Conservation (phyloP, 2,113 vertebrate species). For the Carettochelys insculpta region DNA sequence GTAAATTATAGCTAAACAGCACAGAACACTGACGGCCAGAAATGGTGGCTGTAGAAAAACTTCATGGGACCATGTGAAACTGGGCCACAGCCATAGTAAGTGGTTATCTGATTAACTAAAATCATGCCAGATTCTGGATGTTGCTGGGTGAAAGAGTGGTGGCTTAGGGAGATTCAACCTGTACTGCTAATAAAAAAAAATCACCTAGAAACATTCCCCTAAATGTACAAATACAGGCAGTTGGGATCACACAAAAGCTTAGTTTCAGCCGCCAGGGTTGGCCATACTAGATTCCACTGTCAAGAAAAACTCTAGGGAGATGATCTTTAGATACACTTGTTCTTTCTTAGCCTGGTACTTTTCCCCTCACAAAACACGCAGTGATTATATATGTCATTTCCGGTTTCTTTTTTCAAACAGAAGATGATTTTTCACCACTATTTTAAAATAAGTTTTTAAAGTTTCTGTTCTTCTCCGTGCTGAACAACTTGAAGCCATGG, state of each 20-base stretch:
- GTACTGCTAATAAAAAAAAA: conserved; percentile 38
- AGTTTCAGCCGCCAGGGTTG: conserved; percentile 36
- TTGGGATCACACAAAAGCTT: conserved; percentile 46
- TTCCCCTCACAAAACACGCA: neutral
- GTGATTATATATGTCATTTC: neutral
- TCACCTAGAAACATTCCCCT: too few species aligned
- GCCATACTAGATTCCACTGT: conserved; percentile 43
- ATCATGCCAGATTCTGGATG: too few species aligned
- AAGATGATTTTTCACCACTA: conserved; percentile 51
- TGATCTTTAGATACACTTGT: conserved; percentile 50
- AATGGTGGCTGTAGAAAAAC: too few species aligned
- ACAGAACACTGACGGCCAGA: too few species aligned
- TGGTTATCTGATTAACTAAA: too few species aligned
- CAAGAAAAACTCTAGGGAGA: conserved; percentile 40
- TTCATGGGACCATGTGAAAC: too few species aligned
- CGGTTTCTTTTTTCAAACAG: conserved; percentile 31
- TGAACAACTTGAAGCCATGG: conserved; percentile 42
- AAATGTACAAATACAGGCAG: neutral
- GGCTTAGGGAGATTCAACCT: too few species aligned
- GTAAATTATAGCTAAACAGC: too few species aligned
- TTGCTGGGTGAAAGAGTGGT: too few species aligned
- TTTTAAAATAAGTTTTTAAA: conserved; percentile 60
- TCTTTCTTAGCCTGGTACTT: conserved; percentile 42
- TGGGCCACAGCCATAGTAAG: too few species aligned
- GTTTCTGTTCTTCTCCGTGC: conserved; percentile 24